Conservation (phyloP, 2,888 invertebrate genomes). For the Trissoscelio sp. region DNA sequence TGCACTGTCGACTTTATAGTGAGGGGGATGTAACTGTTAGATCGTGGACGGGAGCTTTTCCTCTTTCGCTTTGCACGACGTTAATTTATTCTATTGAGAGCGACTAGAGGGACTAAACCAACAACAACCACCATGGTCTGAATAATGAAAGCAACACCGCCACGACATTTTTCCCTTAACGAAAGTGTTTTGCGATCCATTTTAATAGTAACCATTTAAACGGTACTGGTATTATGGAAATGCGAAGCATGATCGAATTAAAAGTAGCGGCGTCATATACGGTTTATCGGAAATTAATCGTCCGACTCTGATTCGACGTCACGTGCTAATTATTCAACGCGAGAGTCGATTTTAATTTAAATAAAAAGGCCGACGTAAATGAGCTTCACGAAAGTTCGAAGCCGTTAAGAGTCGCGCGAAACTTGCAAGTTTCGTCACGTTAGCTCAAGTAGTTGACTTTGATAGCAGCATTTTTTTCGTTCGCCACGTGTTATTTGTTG, state of each 20-base stretch:
- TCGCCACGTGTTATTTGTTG: conserved; percentile 5
- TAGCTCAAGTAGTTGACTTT: not conserved
- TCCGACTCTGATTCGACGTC: conserved; percentile 1
- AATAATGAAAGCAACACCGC: conserved; percentile 67
- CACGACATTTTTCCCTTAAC: conserved; percentile 39
- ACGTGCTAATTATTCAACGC: not conserved
- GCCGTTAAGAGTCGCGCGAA: not conserved
- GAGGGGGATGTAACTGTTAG: conserved; percentile 63
- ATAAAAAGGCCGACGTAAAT: not conserved
- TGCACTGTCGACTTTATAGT: conserved; percentile 54
- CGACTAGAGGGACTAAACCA: conserved; percentile 66
- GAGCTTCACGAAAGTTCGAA: not conserved
- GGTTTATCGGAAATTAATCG: conserved; percentile 10
- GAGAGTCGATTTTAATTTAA: conserved; percentile 1
- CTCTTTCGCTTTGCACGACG: conserved; percentile 68
- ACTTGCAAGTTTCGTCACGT: not conserved
- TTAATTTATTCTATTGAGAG: conserved; percentile 71
- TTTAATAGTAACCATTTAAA: conserved; percentile 31
- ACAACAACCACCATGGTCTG: conserved; percentile 67
- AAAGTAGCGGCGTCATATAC: not conserved
- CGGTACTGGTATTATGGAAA: conserved; percentile 9
- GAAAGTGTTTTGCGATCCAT: conserved; percentile 49
- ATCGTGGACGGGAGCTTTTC: conserved; percentile 56
- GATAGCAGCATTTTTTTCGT: conserved; percentile 12
- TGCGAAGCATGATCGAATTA: conserved; percentile 1